Evolutionary conservation across 2,797 vertebrate species (phyloP), one percentile per base, ranked within the genome.

Genomic region (Danio choprae): DNA sequence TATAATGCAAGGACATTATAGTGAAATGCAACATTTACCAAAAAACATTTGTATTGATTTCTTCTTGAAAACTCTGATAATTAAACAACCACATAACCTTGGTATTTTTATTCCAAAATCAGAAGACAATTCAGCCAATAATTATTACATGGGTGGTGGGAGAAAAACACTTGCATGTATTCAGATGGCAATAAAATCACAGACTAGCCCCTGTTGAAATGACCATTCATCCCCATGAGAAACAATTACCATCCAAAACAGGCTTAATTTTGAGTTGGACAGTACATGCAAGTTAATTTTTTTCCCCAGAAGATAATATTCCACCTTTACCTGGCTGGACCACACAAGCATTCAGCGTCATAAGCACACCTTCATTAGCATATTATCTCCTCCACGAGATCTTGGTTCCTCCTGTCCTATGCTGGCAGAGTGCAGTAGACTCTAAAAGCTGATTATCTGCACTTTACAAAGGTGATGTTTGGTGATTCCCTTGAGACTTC

Each of bases 401-500:
- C 73, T 64, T 80, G 51, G 73, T 56, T 77, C 44, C 20, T 62
- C 48, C 44, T 71, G 58, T 6, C 36, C 20, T 2, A 7, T 73
- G 16, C 12, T 7, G 60, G 7, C 68, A 73, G 78, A 79, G 79
- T 62, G 53, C 81, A 79, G 81, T 59, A 64, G 56, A 78, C 70
- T 59, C 65, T 76, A 60, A 51, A 64, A 82, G 70, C 69, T 82
- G 80, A 86, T 82, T 86, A 86, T 70, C 74, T 59, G 22, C 7
- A 78, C 69, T 86, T 84, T 84, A 75, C 58, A 76, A 79, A 82
- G 77, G 58, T 74, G 74, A 82, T 74, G 77, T 86, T 77, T 82
- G 80, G 63, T 71, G 79, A 80, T 74, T 84, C 85, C 82, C 82
- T 62, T 12, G 74, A 84, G 77, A 79, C 77, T 84, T 82, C 77